Base-by-base conservation (phyloP, 2,888 invertebrate genomes). In the Melanophora roralis region DNA sequence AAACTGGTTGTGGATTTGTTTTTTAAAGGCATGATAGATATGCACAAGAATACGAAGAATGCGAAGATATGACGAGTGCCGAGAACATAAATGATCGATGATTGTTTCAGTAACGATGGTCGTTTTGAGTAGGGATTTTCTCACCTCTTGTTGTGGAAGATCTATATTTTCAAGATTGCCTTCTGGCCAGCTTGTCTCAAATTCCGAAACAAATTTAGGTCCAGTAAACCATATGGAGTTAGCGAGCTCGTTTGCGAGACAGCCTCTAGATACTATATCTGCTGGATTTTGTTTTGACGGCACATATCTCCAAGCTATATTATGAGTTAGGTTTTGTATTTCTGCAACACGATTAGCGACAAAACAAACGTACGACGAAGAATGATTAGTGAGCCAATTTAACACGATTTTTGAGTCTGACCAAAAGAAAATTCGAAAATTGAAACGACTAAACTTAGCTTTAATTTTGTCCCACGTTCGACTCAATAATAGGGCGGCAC, bases 401-500 rank as follows among this genome's bases (percentile, higher is more conserved):
- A 82, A 38, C 9, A 81, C 64, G 16, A 83, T 81, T 40, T 60
- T 34, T 23, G 78, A 81, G 47, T 82, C 78, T 6, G 73, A 76
- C 80, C 76, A 81, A 34, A 82, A 76, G 12, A 32, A 73, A 6
- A 71, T 32, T 3, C 38, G 14, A 21, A 27, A 32, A 57, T 16
- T 43, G 19, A 38, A 62, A 21, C 14, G 27, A 23, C 12, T 1
- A 34, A 69, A 47, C 6, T 51, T 64, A 9, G 19, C 5, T 36
- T 62, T 43, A 9, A 73, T 73, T 60, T 68, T 73, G 8, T 65
- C 21, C 65, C 74, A 57, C 1, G 51, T 45, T 57, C 38, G 65
- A 21, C 62, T 59, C 5, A 82, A 36, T 7, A 81, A 49, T 4
- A 76, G 49, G 9, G 75, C 71, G 11, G 78, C 79, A 40, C 76